These are phyloP conservation scores for Cepphus grylle DNA, from an alignment of 2,113 vertebrate genomes.

Conservation along the genomic window DNA sequence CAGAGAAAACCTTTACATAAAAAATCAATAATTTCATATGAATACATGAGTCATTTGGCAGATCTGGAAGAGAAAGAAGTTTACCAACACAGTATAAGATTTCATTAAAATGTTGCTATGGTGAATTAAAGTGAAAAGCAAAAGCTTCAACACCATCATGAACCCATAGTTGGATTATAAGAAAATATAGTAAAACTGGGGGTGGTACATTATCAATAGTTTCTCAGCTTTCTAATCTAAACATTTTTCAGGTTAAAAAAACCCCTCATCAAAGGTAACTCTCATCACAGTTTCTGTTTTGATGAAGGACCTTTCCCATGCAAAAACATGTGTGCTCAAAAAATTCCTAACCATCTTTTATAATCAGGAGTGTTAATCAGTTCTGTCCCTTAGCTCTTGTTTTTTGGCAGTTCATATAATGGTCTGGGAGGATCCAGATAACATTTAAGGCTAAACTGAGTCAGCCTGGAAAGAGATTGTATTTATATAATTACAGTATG, in stretches of 20 bases:
- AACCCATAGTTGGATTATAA: neutral
- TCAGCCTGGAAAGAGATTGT: slow-evolving; percentile 41
- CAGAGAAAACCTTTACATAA: neutral
- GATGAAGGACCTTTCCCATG: neutral
- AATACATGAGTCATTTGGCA: neutral
- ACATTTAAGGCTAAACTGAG: slow-evolving; percentile 43
- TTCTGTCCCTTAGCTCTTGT: neutral
- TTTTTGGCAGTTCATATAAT: neutral
- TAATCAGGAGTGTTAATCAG: slow-evolving; percentile 1
- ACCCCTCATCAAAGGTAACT: neutral
- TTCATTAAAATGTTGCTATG: neutral
- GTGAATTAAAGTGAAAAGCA: neutral
- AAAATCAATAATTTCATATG: neutral
- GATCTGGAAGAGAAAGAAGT: slow-evolving; percentile 1
- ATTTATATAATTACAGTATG: slow-evolving; percentile 37
- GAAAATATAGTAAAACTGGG: neutral
- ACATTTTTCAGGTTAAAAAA: neutral
- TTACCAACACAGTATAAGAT: neutral
- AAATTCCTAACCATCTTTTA: neutral
- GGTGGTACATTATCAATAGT: neutral
- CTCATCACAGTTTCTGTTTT: neutral
- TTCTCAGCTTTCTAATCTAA: neutral
- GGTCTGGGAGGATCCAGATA: slow-evolving; percentile 53
- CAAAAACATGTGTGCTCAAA: neutral
- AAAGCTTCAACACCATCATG: neutral